Evolutionary conservation across 2,113 vertebrate species (phyloP), one percentile per base, ranked within the genome.

Genomic region (Labrus mixtus): DNA sequence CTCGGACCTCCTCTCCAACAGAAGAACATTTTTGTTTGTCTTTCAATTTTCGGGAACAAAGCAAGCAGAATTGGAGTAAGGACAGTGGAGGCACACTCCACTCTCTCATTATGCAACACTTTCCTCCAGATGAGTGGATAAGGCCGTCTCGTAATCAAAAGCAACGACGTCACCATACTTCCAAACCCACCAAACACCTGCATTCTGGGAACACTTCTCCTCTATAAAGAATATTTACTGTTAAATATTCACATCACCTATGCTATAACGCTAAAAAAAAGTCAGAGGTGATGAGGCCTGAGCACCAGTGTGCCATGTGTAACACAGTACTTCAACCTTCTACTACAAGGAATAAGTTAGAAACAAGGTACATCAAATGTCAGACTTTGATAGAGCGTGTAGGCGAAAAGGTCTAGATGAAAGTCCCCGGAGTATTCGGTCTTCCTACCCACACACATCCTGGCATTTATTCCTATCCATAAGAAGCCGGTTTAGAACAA

Each of bases 381-480:
- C 78, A 82, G 23, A 65, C 73, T 75, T 72, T 68, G 76, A 83
- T 54, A 53, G 63, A 72, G 36, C 58, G 79, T 79, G 76, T 81
- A 86, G 87, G 70, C 50, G 29, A 86, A 88, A 82, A 79, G 78
- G 85, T 84, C 68, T 64, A 67, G 54, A 84, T 78, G 64, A 82
- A 83, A 89, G 75, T 85, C 78, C 84, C 79, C 22, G 45, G 67
- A 59, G 83, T 73, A 69, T 84, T 76, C 64, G 50, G 68, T 63
- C 79, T 86, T 78, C 74, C 75, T 81, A 36, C 13, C 16, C 1
- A 56, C 5, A 62, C 65, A 86, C 87, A 86, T 92, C 91, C 92
- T 93, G 91, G 59, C 72, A 90, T 90, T 92, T 90, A 88, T 85
- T 88, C 84, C 72, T 79, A 83, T 85, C 87, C 87, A 90, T 79